Percentiles rank a stretch among this genome's conserved stretches.
These are phyloP conservation scores for Decapterus maruadsi DNA, from an alignment of 2,797 vertebrate species.

Conservation along the genomic window DNA sequence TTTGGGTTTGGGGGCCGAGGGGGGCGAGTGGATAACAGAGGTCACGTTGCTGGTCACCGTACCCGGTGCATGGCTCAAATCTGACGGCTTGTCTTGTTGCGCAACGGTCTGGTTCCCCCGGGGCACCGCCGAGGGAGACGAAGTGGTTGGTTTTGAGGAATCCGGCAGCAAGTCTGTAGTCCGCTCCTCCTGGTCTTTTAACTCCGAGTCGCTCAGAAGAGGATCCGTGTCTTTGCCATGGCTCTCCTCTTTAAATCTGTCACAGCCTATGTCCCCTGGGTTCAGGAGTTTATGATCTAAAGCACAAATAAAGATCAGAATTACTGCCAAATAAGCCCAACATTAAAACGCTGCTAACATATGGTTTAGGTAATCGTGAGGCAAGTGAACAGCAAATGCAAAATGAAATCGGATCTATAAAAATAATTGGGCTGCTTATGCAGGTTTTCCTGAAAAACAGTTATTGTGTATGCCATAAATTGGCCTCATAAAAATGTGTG, in stretches of 20 bases:
- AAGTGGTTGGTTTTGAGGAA: slow-evolving; percentile 85
- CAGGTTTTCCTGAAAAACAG: slow-evolving; percentile 32
- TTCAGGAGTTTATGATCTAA: slow-evolving; percentile 87
- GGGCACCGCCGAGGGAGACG: slow-evolving; percentile 84
- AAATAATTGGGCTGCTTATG: slow-evolving; percentile 42
- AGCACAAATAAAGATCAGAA: slow-evolving; percentile 56
- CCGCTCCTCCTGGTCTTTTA: slow-evolving; percentile 91
- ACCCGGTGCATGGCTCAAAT: slow-evolving; percentile 79
- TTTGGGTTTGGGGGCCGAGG: slow-evolving; percentile 93
- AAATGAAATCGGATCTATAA: slow-evolving; percentile 36
- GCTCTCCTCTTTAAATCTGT: slow-evolving; percentile 87
- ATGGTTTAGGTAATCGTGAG: slow-evolving; percentile 29
- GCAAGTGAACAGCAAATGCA: background rate
- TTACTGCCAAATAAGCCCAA: slow-evolving; percentile 57
- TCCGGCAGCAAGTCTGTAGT: slow-evolving; percentile 83
- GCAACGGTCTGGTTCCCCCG: slow-evolving; percentile 79
- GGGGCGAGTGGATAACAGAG: slow-evolving; percentile 94
- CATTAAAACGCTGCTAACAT: slow-evolving; percentile 27
- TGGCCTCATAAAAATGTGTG: slow-evolving; percentile 32
- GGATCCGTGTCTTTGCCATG: slow-evolving; percentile 86
- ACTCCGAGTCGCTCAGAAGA: slow-evolving; percentile 93
- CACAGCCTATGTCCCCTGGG: slow-evolving; percentile 85
- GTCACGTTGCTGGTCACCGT: slow-evolving; percentile 86
- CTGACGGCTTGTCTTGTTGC: slow-evolving; percentile 84
- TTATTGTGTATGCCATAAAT: slow-evolving; percentile 45